A percentile compares a stretch with the other conserved stretches of the same genome.
Evolutionary conservation across 1,140 invertebrate species (phyloP).

Genomic region (Leptopilina boulardi): DNA sequence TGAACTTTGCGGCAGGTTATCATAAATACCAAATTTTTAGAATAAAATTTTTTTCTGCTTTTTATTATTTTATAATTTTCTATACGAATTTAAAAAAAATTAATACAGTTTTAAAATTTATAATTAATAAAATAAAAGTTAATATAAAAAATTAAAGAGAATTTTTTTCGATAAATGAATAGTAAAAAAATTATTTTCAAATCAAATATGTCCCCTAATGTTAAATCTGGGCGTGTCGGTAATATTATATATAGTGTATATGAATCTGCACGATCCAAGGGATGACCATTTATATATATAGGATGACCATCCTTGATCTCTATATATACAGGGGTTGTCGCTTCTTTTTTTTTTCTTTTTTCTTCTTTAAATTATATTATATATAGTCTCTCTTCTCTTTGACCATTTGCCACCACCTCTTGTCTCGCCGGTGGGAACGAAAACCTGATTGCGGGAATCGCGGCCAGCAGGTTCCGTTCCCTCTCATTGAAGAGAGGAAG

Average conservation of each 20-base stretch:
- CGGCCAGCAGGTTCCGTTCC: conserved; percentile 30
- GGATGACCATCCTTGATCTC: not conserved
- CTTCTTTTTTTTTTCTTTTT: not conserved
- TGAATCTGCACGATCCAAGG: not conserved
- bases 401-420: conserved; percentile 18
- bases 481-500: conserved; percentile 22
- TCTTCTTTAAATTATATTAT: not conserved
- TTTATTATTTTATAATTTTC: too few relatives aligned
- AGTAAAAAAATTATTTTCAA: too few relatives aligned
- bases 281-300: too few relatives aligned
- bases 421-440: conserved; percentile 18
- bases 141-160: too few relatives aligned
- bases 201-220: not conserved
- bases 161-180: too few relatives aligned
- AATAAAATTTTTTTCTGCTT: too few relatives aligned
- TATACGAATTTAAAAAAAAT: too few relatives aligned
- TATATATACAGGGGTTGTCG: not conserved
- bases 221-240: not conserved
- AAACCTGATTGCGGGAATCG: conserved; percentile 33
- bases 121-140: too few relatives aligned
- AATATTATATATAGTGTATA: too few relatives aligned
- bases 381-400: not conserved
- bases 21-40: too few relatives aligned
- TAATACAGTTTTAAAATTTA: too few relatives aligned
- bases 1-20: too few relatives aligned